Base-by-base conservation (phyloP, 2,113 vertebrate genomes). In the Limnothrissa miodon region DNA sequence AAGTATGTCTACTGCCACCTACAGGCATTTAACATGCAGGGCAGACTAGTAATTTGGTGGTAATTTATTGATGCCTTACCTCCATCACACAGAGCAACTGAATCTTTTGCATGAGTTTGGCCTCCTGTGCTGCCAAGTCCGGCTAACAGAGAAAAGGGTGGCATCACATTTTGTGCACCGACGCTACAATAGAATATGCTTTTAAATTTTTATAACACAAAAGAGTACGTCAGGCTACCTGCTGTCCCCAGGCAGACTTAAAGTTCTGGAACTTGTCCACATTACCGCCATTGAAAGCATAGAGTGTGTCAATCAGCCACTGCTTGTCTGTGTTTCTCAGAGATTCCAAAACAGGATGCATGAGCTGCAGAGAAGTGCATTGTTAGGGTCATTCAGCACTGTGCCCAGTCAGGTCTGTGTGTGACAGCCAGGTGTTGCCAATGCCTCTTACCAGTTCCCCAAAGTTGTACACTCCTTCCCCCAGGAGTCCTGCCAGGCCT, bases 11-110 rank as follows among this genome's bases (percentile, higher is more conserved):
- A 10, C 11, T 48, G 46, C 46, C 46, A 9, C 13, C 46, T 48
- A 48, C 4, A 48, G 46, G 46, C 46, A 48, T 2, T 48, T 15
- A 48, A 13, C 13, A 48, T 3, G 13, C 46, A 48, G 17, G 9
- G 46, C 46, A 48, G 46, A n/a, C n/a, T n/a, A n/a, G n/a, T n/a
- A 48, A 48, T 42, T 2, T 4, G 6, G 42, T 42, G 6, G 46
- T 17, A 15, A 48, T 48, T 10, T 13, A 48, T 66, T 17, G 66
- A 33, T 17, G 1, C 51, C 92, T 95, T 84, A 99, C 98, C 97
- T 99, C 98, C 98, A 99, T 99, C 25, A 99, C 96, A 87, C 98
- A 99, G 0, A 99, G 45, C 56, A 99, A 93, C 88, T 99, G 98
- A 83, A 99, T 99, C 88, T 99, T 99, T 90, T 98, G 95, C 94